Base-by-base conservation (phyloP, 2,113 vertebrate genomes). In the Prionailurus viverrinus region DNA sequence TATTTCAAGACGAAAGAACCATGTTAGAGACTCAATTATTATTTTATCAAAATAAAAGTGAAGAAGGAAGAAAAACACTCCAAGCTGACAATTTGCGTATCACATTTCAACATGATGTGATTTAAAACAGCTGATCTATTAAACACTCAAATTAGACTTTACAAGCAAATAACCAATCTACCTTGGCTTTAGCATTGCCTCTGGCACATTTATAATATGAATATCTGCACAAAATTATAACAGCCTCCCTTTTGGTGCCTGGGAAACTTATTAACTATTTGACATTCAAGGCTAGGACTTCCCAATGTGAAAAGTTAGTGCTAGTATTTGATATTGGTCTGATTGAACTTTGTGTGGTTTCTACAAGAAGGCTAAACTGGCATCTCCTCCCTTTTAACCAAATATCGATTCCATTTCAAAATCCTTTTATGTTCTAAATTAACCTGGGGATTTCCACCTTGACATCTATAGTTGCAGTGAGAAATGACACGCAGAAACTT, bases 51-150 rank as follows among this genome's bases (percentile, higher is more conserved):
- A 97, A 95, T 51, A 39, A 94, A 97, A 95, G 82, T 92, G 85
- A 93, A 91, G 12, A 96, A 96, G 89, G 73, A 96, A 97, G 95
- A 96, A 4, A 93, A 97, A 96, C 66, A 74, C 29, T 97, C 66
- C 61, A 53, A 68, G 12, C 8, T 80, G 94, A 87, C 66, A 63
- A 98, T 98, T 98, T 98, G 45, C 88, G 92, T 98, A 97, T 74
- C 21, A 84, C 14, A 41, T 97, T 98, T 96, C 91, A 97, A 85
- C n/a, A n/a, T 85, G 83, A 93, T 91, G 2, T 97, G 91, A 98
- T 98, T 98, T 98, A 98, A 98, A 99, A 86, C 78, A 95, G 69
- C 91, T 48, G 71, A 96, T 97, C 66, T 91, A 76, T 91, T 97
- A 98, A 98, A 97, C 10, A 48, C 12, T 71, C 19, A 96, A 98